Conservation (phyloP, 2,113 vertebrate genomes). For the Mohoua ochrocephala region DNA sequence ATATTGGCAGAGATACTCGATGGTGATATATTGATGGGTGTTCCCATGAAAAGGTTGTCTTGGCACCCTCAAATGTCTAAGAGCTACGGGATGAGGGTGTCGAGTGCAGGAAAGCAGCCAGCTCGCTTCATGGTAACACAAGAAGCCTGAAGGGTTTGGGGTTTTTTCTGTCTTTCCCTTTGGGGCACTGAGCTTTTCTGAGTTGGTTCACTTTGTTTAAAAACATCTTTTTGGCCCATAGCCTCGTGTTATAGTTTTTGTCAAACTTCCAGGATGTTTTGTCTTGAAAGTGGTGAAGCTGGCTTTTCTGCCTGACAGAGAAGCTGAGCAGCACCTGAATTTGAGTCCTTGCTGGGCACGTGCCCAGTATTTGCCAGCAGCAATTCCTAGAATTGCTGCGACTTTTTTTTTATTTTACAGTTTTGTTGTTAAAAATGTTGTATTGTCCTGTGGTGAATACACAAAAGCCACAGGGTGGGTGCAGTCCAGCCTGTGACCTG, state of each 20-base stretch:
- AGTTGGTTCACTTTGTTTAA: background rate
- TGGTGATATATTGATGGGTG: background rate
- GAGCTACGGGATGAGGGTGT: background rate
- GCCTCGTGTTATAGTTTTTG: background rate
- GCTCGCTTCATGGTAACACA: fast-evolving
- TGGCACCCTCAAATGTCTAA: background rate
- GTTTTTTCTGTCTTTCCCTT: background rate
- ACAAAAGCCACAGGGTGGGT: background rate
- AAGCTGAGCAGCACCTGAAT: background rate
- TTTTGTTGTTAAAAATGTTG: background rate
- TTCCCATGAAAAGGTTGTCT: background rate
- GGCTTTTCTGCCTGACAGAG: background rate
- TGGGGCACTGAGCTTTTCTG: background rate
- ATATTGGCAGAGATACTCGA: background rate
- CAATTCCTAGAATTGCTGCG: background rate
- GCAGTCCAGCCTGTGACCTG: background rate
- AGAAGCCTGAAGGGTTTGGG: background rate
- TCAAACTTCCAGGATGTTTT: background rate
- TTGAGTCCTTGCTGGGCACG: background rate
- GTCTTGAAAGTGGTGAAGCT: background rate
- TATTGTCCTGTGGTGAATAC: background rate
- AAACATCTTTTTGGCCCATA: background rate
- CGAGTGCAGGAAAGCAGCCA: background rate
- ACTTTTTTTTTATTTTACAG: background rate
- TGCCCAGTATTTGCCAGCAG: background rate